These are phyloP conservation scores for Meteorus colon DNA, from an alignment of 2,888 invertebrate genomes.

Conservation along the genomic window DNA sequence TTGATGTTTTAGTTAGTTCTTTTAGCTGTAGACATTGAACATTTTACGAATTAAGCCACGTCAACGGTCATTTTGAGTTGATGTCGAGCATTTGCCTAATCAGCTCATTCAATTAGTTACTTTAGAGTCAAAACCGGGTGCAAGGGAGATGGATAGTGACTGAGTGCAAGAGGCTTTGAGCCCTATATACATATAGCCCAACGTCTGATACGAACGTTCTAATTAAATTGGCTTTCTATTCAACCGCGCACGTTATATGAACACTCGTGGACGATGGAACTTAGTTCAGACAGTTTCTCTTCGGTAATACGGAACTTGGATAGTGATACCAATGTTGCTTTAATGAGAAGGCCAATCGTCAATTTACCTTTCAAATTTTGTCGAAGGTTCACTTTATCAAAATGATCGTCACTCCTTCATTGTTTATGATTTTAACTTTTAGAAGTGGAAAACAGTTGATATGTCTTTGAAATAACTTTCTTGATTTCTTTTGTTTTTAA, in stretches of 20 bases:
- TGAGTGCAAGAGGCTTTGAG: slow-evolving; percentile 30
- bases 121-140: slow-evolving; percentile 42
- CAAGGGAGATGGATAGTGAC: slow-evolving; percentile 29
- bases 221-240: slow-evolving; percentile 52
- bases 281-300: slow-evolving; percentile 8
- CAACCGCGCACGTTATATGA: slow-evolving; percentile 40
- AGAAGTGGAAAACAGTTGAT: too few relatives aligned
- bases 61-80: slow-evolving; percentile 44
- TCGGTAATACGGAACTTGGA: slow-evolving; percentile 17
- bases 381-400: background rate
- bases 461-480: too few relatives aligned
- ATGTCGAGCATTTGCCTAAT: slow-evolving; percentile 48
- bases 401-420: background rate
- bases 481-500: too few relatives aligned
- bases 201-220: slow-evolving; percentile 44
- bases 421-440: background rate
- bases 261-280: slow-evolving; percentile 5
- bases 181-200: slow-evolving; percentile 22
- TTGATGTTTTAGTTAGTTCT: background rate
- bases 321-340: background rate
- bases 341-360: slow-evolving; percentile 26
- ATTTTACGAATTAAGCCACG: slow-evolving; percentile 45
- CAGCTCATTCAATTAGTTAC: slow-evolving; percentile 54
- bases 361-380: slow-evolving; percentile 31
- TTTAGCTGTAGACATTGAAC: background rate